Evolutionary conservation across 2,888 invertebrate species (phyloP).

Genomic region (Erannis defoliaria): DNA sequence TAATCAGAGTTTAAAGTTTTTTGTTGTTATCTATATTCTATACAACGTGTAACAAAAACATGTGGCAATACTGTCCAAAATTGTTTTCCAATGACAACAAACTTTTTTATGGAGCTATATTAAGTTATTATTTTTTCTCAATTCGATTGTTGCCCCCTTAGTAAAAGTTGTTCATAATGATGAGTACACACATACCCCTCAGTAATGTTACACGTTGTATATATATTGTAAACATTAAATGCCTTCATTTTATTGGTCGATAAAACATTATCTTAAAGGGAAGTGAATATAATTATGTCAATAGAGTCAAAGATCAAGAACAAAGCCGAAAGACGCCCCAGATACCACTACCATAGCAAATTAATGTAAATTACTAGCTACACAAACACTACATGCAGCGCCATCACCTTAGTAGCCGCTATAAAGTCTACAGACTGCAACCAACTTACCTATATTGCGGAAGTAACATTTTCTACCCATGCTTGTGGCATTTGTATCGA

Average conservation of each 20-base stretch:
- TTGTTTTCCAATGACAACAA: no score
- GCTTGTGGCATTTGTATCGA: background rate
- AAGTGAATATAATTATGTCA: slow-evolving; percentile 4
- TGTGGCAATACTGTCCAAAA: no score
- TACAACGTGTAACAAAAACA: no score
- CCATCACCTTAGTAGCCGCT: slow-evolving; percentile 5
- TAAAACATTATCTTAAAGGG: slow-evolving; percentile 2
- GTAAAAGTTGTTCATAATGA: no score
- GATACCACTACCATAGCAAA: slow-evolving; percentile 31
- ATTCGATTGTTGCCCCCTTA: no score
- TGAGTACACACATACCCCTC: no score
- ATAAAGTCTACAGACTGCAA: background rate
- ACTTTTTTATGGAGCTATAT: no score
- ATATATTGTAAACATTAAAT: background rate
- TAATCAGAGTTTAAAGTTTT: no score
- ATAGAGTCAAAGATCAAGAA: slow-evolving; percentile 30
- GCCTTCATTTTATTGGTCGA: background rate
- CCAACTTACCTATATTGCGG: background rate
- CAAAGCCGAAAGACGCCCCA: slow-evolving; percentile 32
- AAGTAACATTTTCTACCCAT: background rate
- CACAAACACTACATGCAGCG: slow-evolving; percentile 35
- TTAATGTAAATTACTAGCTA: slow-evolving; percentile 28
- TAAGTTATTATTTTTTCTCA: no score
- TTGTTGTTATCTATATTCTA: no score
- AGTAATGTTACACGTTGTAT: no score